Evolutionary conservation across 2,113 vertebrate species (phyloP).

Genomic region (Tragulus kanchil): DNA sequence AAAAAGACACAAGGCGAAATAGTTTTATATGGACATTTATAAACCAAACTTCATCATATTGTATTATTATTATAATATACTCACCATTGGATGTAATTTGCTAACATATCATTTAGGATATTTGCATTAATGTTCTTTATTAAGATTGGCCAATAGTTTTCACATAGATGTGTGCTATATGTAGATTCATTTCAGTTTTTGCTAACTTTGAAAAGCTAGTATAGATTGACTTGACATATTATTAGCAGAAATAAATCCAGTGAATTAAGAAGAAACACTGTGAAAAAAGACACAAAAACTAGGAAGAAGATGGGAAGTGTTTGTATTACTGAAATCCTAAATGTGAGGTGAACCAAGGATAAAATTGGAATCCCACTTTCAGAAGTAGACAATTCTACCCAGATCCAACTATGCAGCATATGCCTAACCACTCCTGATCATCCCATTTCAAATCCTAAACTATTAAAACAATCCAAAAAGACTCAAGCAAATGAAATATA

Average conservation of each 20-base stretch:
- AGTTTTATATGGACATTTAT: neutral
- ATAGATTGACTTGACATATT: slow-evolving; percentile 47
- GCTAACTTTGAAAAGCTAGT: slow-evolving; percentile 2
- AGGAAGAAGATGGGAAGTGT: neutral
- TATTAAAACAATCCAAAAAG: neutral
- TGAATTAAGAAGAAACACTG: slow-evolving; percentile 3
- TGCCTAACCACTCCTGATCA: neutral
- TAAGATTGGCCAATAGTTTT: neutral
- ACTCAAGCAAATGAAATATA: neutral
- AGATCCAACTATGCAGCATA: neutral
- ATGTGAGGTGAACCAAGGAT: neutral
- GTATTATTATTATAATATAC: neutral
- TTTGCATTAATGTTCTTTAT: neutral
- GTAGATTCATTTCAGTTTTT: slow-evolving; percentile 31
- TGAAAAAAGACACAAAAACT: neutral
- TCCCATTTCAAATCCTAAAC: neutral
- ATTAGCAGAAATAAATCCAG: slow-evolving; percentile 1
- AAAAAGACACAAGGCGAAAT: neutral
- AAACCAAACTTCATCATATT: neutral
- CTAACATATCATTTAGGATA: neutral
- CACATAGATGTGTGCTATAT: neutral
- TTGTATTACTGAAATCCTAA: neutral
- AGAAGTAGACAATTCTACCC: neutral
- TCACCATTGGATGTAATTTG: neutral
- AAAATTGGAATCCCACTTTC: neutral